Evolutionary conservation across 2,113 vertebrate species (phyloP).

Genomic region (Tyrannus savana): DNA sequence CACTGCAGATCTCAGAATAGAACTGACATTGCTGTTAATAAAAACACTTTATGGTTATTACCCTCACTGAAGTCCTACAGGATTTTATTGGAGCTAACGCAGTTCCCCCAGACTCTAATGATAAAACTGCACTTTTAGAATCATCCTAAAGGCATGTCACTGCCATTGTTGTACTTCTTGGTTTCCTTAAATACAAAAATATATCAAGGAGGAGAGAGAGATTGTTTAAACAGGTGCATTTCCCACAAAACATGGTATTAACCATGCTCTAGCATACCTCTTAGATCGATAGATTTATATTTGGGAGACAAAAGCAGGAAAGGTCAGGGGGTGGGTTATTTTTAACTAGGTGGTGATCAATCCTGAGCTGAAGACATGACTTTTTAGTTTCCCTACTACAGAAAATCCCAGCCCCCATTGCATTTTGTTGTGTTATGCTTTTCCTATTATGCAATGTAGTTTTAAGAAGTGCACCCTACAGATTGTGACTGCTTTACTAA

Average conservation of each 20-base stretch:
- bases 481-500: conserved; percentile 48
- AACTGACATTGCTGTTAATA: conserved; percentile 7
- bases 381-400: neutral
- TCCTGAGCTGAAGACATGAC: neutral
- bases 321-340: neutral
- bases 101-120: neutral
- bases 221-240: neutral
- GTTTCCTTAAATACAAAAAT: conserved; percentile 16
- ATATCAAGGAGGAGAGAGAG: neutral
- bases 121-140: conserved; percentile 10
- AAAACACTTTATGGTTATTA: conserved; percentile 26
- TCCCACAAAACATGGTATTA: neutral
- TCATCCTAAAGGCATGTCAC: neutral
- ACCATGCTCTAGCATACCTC: neutral
- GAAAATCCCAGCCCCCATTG: neutral
- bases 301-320: neutral
- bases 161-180: neutral
- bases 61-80: neutral
- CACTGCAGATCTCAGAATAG: neutral
- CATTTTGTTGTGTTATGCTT: neutral
- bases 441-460: conserved; percentile 23
- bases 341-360: neutral
- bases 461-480: conserved; percentile 32
- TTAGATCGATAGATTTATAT: neutral
- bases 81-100: conserved; percentile 34